Evolutionary conservation across 2,113 vertebrate genomes (phyloP), one percentile per base, ranked within the genome.

Genomic region (Toxotes chatareus): DNA sequence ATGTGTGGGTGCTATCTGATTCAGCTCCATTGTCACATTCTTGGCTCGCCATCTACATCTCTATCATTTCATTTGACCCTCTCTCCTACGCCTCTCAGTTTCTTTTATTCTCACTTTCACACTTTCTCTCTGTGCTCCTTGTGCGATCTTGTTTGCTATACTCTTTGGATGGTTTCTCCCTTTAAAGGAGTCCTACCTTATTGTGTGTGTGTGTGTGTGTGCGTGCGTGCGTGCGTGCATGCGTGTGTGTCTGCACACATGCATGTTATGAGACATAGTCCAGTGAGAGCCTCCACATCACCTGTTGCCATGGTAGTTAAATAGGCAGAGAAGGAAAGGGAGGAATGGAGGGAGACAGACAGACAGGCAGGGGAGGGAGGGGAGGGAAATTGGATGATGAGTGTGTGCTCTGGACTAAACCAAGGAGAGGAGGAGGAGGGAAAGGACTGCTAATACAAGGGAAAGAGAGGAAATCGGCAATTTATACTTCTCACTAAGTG

Each of bases 221-320:
- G n/a, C n/a, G n/a, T n/a, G n/a, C n/a, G n/a, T n/a, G n/a, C n/a
- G n/a, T n/a, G n/a, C n/a, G n/a, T n/a, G n/a, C n/a, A n/a, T n/a
- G 11, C 34, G 49, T 88, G 69, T 64, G 60, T 71, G 14, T 79
- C 21, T 12, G 55, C 67, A 40, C 27, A 38, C 68, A 83, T 44
- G 17, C 64, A 67, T 56, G 59, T 80, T 88, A 78, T 76, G 56
- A 88, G 81, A 76, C 63, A 42, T 49, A 75, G 77, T 77, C 77
- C 68, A 89, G 67, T 75, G 82, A 89, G 83, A 88, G 87, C 79
- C 62, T 74, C 59, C 85, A 87, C 89, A 93, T 93, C 90, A 93
- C 91, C 92, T 93, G 92, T 94, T 94, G 88, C 91, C 90, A 94
- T 92, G 91, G 93, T 68, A 94, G 91, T 90, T 93, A 94, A 94